phyloP scores from a whole-genome alignment of 2,797 vertebrate species.

The Halcyon smyrnensis region DNA sequence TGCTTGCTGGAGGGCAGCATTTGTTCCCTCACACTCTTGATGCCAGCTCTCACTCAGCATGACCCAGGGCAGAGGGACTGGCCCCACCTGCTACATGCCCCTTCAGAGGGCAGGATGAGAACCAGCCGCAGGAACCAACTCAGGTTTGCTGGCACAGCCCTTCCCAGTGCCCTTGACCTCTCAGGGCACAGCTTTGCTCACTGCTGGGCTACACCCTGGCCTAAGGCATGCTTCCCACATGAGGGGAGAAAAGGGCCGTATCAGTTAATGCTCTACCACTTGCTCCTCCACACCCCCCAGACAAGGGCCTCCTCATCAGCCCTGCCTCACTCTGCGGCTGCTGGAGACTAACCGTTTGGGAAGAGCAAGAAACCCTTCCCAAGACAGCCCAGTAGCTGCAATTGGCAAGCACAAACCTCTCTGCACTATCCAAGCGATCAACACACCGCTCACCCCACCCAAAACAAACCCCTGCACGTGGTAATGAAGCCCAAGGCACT shows the following conservation, averaged over 20 bases:
- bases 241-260: neutral
- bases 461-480: neutral
- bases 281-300: neutral
- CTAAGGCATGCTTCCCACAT: neutral
- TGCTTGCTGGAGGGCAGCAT: neutral
- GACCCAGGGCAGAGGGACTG: neutral
- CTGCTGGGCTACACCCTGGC: neutral
- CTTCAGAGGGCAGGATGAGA: neutral
- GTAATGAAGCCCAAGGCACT: neutral
- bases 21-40: neutral
- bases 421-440: neutral
- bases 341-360: neutral
- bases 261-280: neutral
- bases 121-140: neutral
- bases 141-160: neutral
- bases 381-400: neutral
- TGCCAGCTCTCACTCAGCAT: neutral
- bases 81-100: no score
- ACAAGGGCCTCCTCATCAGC: neutral
- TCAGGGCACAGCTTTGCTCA: neutral
- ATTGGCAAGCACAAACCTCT: neutral
- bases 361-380: neutral
- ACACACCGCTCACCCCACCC: neutral
- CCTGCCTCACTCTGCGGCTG: neutral
- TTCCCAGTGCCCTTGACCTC: fast-evolving